Evolutionary conservation across 1,140 invertebrate species (phyloP).

Genomic region (Trichonephila clavata): DNA sequence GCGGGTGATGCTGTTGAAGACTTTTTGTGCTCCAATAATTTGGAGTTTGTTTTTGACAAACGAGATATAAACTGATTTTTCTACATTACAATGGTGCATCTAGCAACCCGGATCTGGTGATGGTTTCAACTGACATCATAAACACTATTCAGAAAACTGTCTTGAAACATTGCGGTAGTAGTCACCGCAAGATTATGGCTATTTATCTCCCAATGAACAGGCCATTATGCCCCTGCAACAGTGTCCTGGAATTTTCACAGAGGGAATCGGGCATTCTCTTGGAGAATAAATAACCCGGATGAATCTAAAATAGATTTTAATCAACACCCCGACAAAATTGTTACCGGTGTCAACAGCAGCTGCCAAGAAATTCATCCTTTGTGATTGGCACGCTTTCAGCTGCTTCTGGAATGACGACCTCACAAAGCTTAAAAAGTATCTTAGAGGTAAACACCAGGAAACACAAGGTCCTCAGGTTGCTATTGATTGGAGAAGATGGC

Average conservation of each 20-base stretch:
- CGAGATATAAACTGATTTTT: not conserved
- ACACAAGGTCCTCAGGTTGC: no score
- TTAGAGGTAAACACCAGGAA: no score
- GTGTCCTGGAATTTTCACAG: constrained; percentile 57
- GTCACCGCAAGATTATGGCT: not conserved
- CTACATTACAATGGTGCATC: not conserved
- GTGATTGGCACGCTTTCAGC: not conserved
- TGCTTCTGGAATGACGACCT: constrained; percentile 41
- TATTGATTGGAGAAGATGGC: no score
- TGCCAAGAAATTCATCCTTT: constrained; percentile 19
- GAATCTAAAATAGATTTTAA: constrained; percentile 42
- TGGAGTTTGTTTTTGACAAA: constrained; percentile 50
- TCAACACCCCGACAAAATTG: constrained; percentile 34
- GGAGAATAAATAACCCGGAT: constrained; percentile 15
- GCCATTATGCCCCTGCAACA: not conserved
- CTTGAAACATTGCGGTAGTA: constrained; percentile 35
- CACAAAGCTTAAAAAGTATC: not conserved
- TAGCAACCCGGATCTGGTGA: constrained; percentile 35
- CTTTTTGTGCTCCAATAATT: constrained; percentile 43
- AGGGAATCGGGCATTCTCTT: not conserved
- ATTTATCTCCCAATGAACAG: not conserved
- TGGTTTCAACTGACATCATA: constrained; percentile 39
- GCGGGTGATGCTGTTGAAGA: constrained; percentile 29
- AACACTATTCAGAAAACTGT: constrained; percentile 5
- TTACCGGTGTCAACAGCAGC: constrained; percentile 6